These are phyloP conservation scores for Anarhynchus alexandrinus DNA, from an alignment of 2,113 vertebrate genomes.

Conservation along the genomic window DNA sequence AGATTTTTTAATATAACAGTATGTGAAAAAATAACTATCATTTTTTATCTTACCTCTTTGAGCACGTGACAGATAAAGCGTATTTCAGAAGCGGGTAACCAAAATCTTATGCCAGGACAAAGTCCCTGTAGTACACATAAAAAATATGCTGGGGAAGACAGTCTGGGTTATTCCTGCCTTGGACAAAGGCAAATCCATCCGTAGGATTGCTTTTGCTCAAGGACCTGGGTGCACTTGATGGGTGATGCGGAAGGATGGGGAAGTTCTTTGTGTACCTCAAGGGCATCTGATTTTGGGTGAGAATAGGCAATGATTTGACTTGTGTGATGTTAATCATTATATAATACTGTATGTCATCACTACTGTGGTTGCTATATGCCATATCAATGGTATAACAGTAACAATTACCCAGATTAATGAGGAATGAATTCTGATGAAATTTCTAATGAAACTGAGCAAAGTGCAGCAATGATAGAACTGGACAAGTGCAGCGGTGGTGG, in stretches of 20 bases:
- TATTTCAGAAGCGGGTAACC: background rate
- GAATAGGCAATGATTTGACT: background rate
- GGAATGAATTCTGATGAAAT: background rate
- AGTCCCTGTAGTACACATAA: background rate
- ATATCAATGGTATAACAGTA: background rate
- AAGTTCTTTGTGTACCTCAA: background rate
- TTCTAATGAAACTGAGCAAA: background rate
- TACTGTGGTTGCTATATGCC: background rate
- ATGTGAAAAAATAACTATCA: background rate
- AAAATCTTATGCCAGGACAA: background rate
- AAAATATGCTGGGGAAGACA: background rate
- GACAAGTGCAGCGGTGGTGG: background rate
- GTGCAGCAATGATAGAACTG: background rate
- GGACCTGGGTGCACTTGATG: background rate
- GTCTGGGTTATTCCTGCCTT: background rate
- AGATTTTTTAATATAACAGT: slow-evolving; percentile 21
- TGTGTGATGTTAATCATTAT: background rate
- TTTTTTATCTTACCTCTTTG: background rate
- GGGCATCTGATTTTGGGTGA: background rate
- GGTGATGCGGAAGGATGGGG: background rate
- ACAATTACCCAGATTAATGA: background rate
- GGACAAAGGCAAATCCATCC: background rate
- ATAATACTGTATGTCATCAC: background rate
- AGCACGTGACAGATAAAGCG: background rate
- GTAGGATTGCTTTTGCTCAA: background rate